Evolutionary conservation across 1,140 invertebrate genomes (phyloP).

Genomic region (Drosophila pachea): DNA sequence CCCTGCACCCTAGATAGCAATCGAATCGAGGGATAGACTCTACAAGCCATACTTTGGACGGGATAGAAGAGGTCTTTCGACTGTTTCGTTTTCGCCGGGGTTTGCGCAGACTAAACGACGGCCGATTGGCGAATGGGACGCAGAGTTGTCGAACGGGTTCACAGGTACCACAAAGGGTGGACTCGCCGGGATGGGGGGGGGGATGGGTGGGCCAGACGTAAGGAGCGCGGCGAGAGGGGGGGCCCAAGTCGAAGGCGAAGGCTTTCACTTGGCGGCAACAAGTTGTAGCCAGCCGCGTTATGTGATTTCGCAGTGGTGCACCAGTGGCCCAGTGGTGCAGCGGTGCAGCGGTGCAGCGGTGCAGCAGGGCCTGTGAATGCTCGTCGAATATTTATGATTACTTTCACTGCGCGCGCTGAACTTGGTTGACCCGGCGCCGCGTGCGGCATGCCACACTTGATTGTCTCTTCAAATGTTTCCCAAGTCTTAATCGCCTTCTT

Average conservation of each 20-base stretch:
- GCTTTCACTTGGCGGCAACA: slow-evolving; percentile 64
- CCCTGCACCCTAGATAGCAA: too few species aligned
- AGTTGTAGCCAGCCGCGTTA: slow-evolving; percentile 49
- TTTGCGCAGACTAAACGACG: too few species aligned
- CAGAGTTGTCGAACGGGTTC: slow-evolving; percentile 27
- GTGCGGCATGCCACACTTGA: slow-evolving; percentile 24
- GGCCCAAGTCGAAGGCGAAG: slow-evolving; percentile 57
- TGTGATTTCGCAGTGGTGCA: slow-evolving; percentile 60
- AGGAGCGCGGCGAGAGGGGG: slow-evolving; percentile 1
- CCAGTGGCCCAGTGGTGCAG: slow-evolving; percentile 42
- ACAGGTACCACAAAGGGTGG: slow-evolving; percentile 52
- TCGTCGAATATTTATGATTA: slow-evolving; percentile 72
- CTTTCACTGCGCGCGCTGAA: slow-evolving; percentile 68
- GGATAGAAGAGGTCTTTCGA: too few species aligned
- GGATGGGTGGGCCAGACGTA: too few species aligned
- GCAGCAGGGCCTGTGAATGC: slow-evolving; percentile 18
- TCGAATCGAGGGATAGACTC: too few species aligned
- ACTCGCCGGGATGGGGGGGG: slow-evolving; percentile 22
- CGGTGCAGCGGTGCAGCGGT: slow-evolving; percentile 5
- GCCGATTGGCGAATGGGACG: slow-evolving; percentile 59
- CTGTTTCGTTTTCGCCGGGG: too few species aligned
- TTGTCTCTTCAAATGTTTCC: too few species aligned
- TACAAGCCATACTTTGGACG: too few species aligned
- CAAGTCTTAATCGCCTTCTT: not conserved
- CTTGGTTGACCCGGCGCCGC: slow-evolving; percentile 22